Conservation (phyloP, 2,113 vertebrate species). For the Osmerus eperlanus region DNA sequence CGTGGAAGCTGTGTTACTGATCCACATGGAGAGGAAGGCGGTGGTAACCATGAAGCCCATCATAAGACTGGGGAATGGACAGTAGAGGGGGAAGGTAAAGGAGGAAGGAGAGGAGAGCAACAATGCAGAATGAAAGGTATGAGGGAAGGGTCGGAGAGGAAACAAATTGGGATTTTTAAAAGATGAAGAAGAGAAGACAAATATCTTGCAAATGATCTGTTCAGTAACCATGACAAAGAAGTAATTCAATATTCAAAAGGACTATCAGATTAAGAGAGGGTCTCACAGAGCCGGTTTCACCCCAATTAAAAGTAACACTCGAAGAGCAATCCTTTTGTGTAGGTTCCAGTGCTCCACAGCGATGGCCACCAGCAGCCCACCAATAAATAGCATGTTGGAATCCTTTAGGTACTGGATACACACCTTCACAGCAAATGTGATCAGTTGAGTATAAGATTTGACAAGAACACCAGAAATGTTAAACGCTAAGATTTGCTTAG, state of each 20-base stretch:
- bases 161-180: background rate
- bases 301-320: constrained; percentile 74
- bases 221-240: no score
- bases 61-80: constrained; percentile 68
- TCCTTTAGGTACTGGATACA: constrained; percentile 80
- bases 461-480: no score
- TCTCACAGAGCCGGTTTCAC: constrained; percentile 83
- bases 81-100: background rate
- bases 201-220: no score
- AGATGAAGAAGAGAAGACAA: background rate
- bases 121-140: background rate
- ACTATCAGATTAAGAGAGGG: background rate
- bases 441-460: background rate
- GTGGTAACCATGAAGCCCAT: constrained; percentile 86
- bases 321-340: constrained; percentile 81
- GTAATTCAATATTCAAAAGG: background rate
- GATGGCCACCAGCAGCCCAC: constrained; percentile 81
- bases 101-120: background rate
- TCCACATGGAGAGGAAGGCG: constrained; percentile 91
- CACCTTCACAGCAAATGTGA: constrained; percentile 61
- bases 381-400: constrained; percentile 81
- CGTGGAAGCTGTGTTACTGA: constrained; percentile 84
- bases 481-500: no score
- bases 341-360: constrained; percentile 81
- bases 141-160: background rate